Conservation (phyloP, 2,113 vertebrate genomes). For the Myrmophylax atrothorax region DNA sequence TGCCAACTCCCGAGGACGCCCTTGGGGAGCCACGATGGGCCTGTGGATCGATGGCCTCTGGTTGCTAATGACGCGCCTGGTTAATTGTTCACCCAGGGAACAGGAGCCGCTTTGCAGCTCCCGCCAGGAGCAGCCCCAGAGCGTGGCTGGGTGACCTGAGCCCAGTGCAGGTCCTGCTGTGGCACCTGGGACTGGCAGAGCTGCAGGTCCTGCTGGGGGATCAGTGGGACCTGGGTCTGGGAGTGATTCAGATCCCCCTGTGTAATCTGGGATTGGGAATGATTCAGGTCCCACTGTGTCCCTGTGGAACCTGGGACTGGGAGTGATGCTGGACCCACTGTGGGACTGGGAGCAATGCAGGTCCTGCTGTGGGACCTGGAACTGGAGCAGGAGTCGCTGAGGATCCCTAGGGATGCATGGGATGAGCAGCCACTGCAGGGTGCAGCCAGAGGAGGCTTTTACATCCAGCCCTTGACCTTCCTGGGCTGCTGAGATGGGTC, state of each 20-base stretch:
- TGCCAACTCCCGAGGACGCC: neutral
- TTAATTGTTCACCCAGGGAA: neutral
- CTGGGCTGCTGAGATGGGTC: too few species aligned
- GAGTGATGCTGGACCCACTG: neutral
- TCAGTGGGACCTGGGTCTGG: too few species aligned
- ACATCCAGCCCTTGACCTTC: too few species aligned
- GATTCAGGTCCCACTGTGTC: neutral
- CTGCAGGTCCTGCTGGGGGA: neutral
- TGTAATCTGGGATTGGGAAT: neutral
- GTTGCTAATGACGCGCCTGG: neutral
- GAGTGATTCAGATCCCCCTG: accelerated
- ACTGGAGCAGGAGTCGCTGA: too few species aligned
- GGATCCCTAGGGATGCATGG: too few species aligned
- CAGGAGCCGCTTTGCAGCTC: neutral
- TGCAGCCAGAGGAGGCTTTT: too few species aligned
- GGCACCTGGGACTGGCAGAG: neutral
- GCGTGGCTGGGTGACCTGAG: accelerated
- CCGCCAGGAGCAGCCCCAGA: neutral
- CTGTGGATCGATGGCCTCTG: neutral
- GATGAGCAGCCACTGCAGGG: too few species aligned
- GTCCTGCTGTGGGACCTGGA: neutral
- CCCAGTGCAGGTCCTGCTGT: neutral
- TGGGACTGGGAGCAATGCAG: neutral
- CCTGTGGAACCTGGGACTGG: neutral
- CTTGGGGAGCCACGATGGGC: neutral